Evolutionary conservation across 2,113 vertebrate genomes (phyloP).

Genomic region (Paraplagusia blochii): DNA sequence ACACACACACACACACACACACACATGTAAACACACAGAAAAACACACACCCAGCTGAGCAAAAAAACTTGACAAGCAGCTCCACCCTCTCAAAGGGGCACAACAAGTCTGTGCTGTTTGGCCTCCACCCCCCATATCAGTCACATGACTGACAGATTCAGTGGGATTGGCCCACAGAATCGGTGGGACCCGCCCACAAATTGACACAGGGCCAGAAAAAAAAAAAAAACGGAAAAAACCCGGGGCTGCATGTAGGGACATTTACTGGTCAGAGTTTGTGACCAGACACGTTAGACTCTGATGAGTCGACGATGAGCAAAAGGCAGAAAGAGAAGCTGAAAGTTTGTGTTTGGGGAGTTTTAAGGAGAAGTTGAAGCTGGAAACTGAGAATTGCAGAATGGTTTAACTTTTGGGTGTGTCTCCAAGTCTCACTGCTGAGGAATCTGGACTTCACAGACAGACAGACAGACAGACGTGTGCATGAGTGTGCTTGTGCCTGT

Average conservation of each 20-base stretch:
- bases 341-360: neutral
- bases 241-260: no score
- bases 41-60: constrained; percentile 28
- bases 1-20: constrained; percentile 20
- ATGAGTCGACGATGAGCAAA: neutral
- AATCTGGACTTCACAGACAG: constrained; percentile 63
- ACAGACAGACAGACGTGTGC: constrained; percentile 29
- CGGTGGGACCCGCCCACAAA: constrained; percentile 26
- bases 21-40: constrained; percentile 18
- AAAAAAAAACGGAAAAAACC: neutral
- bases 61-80: constrained; percentile 37
- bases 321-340: constrained; percentile 1
- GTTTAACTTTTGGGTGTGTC: constrained; percentile 65
- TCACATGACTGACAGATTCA: constrained; percentile 35
- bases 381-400: constrained; percentile 2
- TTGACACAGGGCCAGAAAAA: no score
- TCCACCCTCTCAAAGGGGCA: constrained; percentile 58
- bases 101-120: constrained; percentile 35
- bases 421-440: constrained; percentile 70
- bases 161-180: constrained; percentile 54
- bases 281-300: constrained; percentile 8
- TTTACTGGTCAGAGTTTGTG: neutral
- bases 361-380: no score
- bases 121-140: constrained; percentile 49
- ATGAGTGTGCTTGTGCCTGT: neutral